Evolutionary conservation across 2,797 vertebrate genomes (phyloP).

Genomic region (Meda fulgida): DNA sequence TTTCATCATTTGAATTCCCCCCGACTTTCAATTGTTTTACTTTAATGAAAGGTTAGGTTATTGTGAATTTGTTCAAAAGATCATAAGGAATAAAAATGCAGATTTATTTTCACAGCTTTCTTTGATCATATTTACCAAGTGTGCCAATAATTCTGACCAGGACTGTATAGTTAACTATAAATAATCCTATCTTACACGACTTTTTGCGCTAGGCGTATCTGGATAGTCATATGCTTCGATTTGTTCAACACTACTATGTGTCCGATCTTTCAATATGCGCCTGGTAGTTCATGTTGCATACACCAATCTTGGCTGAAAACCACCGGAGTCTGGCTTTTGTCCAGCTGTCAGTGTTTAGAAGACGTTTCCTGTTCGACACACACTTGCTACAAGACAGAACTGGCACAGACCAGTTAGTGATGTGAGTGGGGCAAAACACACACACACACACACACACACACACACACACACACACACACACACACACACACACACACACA

Average conservation of each 20-base stretch:
- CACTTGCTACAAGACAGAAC: constrained; percentile 13
- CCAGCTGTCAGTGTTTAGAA: constrained; percentile 54
- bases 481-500: not conserved
- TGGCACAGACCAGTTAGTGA: not conserved
- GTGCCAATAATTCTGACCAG: no score
- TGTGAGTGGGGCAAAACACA: not conserved
- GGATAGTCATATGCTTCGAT: constrained; percentile 32
- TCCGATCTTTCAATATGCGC: constrained; percentile 43
- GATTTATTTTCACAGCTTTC: no score
- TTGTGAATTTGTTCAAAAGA: no score
- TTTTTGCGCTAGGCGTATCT: constrained; percentile 58
- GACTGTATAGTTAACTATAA: not conserved
- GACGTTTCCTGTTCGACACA: constrained; percentile 40
- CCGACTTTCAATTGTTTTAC: no score
- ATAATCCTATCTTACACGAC: constrained; percentile 1
- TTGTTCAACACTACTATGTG: constrained; percentile 36
- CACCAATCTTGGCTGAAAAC: constrained; percentile 26
- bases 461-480: not conserved
- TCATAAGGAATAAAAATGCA: no score
- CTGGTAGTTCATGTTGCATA: constrained; percentile 34
- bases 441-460: not conserved
- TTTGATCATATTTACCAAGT: not conserved
- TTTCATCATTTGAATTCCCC: no score
- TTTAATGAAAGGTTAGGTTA: no score
- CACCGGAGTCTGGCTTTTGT: constrained; percentile 37